Base-by-base conservation (phyloP, 92 coral and sea anemone genomes). In the Pocillopora meandrina region DNA sequence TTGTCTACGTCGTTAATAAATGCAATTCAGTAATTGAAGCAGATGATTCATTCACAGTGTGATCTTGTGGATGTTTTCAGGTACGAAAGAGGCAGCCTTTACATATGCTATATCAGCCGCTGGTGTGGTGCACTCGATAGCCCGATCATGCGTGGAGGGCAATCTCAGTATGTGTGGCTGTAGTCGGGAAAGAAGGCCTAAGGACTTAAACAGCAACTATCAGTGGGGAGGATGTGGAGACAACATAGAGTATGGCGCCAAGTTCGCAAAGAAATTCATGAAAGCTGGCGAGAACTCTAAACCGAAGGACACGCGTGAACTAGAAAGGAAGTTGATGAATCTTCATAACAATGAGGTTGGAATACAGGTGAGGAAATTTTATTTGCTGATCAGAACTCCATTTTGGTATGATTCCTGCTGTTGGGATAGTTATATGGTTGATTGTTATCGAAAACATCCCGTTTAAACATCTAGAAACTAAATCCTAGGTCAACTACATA, bases 31-130 rank as follows among this genome's bases (percentile, higher is more conserved):
- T 42, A 3, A 7, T 42, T 42, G 52, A 7, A 42, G 52, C 52
- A 42, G 52, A 42, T 42, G 5, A 42, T 42, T 42, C 52, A 42
- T 42, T 42, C 5, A 42, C 52, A 42, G 4, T 69, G 9, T 15
- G 42, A 34, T 16, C 14, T 12, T 14, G 56, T 35, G 56, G 15
- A 42, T 34, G 55, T 33, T 35, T 70, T 49, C 56, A 93, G 98
- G 90, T 42, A 93, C 95, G 34, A 65, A 80, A 14, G 97, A 95
- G 68, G 89, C 95, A 4, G 95, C 97, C 34, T 91, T 93, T 13
- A 89, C 95, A 5, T 93, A 95, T 77, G 97, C 97, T 13, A 83
- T 95, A 20, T 72, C 97, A 36, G 86, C 98, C 9, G 98, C 98
- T 56, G 98, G 95, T 0, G 98, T 91, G 9, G 84, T 89, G 19